Evolutionary conservation across 2,888 invertebrate genomes (phyloP).

Genomic region (Eupithecia abbreviata): DNA sequence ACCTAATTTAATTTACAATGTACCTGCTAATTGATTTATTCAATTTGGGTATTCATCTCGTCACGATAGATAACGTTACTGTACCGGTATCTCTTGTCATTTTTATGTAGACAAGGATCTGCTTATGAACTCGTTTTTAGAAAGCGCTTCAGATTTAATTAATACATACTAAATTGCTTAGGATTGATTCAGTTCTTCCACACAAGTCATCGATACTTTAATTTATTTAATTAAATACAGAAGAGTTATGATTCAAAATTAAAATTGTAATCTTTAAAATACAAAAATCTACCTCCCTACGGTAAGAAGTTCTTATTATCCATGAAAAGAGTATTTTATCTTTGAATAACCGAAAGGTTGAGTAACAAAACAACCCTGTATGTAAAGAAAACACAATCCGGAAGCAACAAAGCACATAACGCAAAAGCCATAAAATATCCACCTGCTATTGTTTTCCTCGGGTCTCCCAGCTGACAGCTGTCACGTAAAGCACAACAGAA

Average conservation of each 20-base stretch:
- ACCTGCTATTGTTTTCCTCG: slow-evolving; percentile 92
- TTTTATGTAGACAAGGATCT: background rate
- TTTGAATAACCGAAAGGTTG: background rate
- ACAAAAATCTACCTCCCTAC: background rate
- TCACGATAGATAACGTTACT: too few species aligned
- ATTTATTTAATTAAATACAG: background rate
- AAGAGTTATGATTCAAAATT: background rate
- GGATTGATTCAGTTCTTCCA: background rate
- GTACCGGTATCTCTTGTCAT: background rate
- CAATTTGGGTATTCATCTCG: background rate
- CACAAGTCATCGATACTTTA: background rate
- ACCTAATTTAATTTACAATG: background rate
- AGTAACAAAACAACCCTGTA: background rate
- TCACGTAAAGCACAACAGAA: slow-evolving; percentile 91
- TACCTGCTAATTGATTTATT: background rate
- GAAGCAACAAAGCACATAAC: background rate
- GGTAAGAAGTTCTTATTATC: background rate
- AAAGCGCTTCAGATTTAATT: background rate
- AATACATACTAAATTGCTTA: background rate
- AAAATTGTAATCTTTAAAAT: background rate
- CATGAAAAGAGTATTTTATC: background rate
- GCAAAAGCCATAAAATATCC: slow-evolving; percentile 14
- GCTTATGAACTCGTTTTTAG: background rate
- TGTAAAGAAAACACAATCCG: background rate
- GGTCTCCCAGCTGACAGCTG: slow-evolving; percentile 90